These are phyloP conservation scores for Gisinianus flammeolus DNA, from an alignment of 2,888 invertebrate species.

Conservation along the genomic window DNA sequence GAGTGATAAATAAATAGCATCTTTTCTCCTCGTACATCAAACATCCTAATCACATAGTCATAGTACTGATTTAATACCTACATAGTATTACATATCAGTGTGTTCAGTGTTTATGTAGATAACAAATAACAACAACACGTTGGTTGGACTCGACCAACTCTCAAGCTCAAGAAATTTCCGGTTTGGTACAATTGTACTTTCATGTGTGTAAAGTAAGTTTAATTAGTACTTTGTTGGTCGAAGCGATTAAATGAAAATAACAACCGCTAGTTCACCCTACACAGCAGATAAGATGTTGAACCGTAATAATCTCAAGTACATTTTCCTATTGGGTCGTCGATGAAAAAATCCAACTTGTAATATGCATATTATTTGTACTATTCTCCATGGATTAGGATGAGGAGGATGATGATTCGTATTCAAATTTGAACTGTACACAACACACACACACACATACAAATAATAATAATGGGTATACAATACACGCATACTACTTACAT, in stretches of 20 bases:
- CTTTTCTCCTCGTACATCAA: too few species aligned
- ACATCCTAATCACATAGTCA: too few species aligned
- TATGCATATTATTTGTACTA: not conserved
- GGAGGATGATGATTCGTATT: not conserved
- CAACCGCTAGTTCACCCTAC: slow-evolving; percentile 16
- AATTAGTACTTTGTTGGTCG: slow-evolving; percentile 27
- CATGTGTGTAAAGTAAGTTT: slow-evolving; percentile 17
- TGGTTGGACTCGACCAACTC: too few species aligned
- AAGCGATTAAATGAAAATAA: slow-evolving; percentile 2
- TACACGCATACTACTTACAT: too few species aligned
- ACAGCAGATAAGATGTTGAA: not conserved
- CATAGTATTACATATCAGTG: too few species aligned
- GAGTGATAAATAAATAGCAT: too few species aligned
- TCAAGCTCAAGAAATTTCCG: slow-evolving; percentile 6
- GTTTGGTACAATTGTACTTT: slow-evolving; percentile 5
- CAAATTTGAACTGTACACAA: not conserved
- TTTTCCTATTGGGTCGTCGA: not conserved
- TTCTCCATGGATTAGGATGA: not conserved
- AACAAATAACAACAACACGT: not conserved
- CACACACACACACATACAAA: not conserved
- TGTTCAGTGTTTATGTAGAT: not conserved
- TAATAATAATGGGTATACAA: too few species aligned
- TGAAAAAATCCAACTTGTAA: not conserved
- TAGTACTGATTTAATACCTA: too few species aligned
- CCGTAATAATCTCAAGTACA: slow-evolving; percentile 30